Base-by-base conservation (phyloP, 1,140 invertebrate species). In the Cryptotermes secundus region DNA sequence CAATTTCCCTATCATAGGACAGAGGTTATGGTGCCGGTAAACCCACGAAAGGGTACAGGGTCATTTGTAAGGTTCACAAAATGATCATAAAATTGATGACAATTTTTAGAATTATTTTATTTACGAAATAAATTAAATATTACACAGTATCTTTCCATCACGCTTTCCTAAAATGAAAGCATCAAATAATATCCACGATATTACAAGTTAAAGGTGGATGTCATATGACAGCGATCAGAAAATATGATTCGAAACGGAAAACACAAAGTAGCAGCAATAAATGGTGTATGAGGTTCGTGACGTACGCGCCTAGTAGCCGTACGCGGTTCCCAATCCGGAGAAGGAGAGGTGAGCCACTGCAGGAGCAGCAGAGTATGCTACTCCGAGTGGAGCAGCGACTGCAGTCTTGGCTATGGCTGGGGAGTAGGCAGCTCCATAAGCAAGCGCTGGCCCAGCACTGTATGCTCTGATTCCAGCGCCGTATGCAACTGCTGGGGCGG, bases 271-370 rank as follows among this genome's bases (percentile, higher is more conserved):
- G 9, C 45, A 19, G n/a, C 9, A 49, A 49, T 9, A 49, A 10
- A 49, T 19, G 45, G 19, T 9, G 45, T 10, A 49, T 31, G 36
- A 36, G 36, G 36, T 26, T 14, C 19, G 42, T 22, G 83, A 79
- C 3, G 83, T 36, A 2, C 10, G 12, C 34, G 36, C 22, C 84
- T 86, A 87, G 22, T 81, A 87, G 49, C 84, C 89, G 45, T 88
- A 89, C 0, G 88, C 84, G 85, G 89, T 84, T 22, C 86, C 86
- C n/a, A 87, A 83, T 36, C 86, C 86, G 31, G 84, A 84, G 85
- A 86, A 86, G 35, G 86, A 85, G 19, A 90, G 90, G 86, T 92
- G 90, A 26, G 80, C 80, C 16, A 42, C 26, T 34, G 80, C 80
- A 35, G 36, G 34, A 35, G 80, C 80, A 35, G 80, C 80, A 35